Evolutionary conservation across 2,888 invertebrate genomes (phyloP), one percentile per base, ranked within the genome.

Genomic region (Drosophila nr. perissopoda): DNA sequence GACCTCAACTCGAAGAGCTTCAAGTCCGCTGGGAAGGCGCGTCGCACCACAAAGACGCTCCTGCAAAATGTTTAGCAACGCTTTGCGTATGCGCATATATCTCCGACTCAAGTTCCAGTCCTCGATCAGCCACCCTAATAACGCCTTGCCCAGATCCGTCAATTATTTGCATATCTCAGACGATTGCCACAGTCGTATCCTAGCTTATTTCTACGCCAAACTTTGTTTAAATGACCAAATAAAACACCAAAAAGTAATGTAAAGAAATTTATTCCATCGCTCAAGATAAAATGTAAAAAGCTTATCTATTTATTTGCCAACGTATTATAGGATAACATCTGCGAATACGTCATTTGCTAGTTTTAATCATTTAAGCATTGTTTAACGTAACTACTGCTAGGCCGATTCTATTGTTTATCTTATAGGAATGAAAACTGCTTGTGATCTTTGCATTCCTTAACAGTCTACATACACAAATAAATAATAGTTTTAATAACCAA

Each of bases 11-110:
- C 67, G 77, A 58, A 48, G 69, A 72, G 71, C 73, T 21, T 54
- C 54, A 57, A 68, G 67, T 40, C 62, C 62, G 40, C 40, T 16
- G n/a, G 36, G 40, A 48, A 56, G 56, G 56, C 27, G 56, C 54
- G 72, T 60, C 54, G 25, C 54, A 68, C 63, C 52, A 31, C 38
- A 11, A 21, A 70, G 87, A 51, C 81, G 76, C 84, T 88, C 82
- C 88, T 86, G 76, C 67, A 66, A 76, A 68, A 71, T 76, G 49
- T 76, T 82, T 65, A 72, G 72, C 81, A 79, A 79, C 54, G 57
- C 67, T 61, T 70, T 53, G 72, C 74, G 68, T 75, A 79, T 76
- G 72, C 57, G 58, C 63, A 65, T 27, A 31, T 31, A 25, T 46
- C 46, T 46, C 16, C 7, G 16, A 16, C 25, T 46, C 16, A 25